Evolutionary conservation across 2,888 invertebrate species (phyloP).

Genomic region (Drosophila yooni): DNA sequence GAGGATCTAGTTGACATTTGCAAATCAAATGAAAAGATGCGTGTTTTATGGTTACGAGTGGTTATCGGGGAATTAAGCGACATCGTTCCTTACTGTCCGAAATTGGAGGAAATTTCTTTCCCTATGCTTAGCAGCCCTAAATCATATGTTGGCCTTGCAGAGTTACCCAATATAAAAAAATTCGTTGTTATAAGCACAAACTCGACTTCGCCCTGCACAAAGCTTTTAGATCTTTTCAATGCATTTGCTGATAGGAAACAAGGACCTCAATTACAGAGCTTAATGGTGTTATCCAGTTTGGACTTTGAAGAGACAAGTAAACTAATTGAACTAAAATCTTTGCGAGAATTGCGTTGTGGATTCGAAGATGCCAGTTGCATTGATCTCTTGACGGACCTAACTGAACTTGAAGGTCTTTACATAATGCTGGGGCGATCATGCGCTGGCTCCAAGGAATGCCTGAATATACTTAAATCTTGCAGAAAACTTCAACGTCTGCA

Average conservation of each 20-base stretch:
- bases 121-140: conserved; percentile 16
- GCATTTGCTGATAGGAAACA: conserved; percentile 16
- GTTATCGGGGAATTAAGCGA: conserved; percentile 28
- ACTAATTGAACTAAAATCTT: conserved; percentile 13
- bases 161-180: conserved; percentile 29
- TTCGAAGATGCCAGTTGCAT: conserved; percentile 39
- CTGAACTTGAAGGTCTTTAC: conserved; percentile 41
- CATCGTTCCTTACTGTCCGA: conserved; percentile 33
- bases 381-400: conserved; percentile 32
- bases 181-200: conserved; percentile 24
- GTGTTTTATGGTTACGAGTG: conserved; percentile 27
- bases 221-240: conserved; percentile 14
- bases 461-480: conserved; percentile 33
- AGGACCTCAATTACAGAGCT: conserved; percentile 7
- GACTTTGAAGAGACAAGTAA: conserved; percentile 26
- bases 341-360: conserved; percentile 22
- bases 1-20: conserved; percentile 35
- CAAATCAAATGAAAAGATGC: conserved; percentile 28
- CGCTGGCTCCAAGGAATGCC: conserved; percentile 28
- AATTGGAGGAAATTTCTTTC: conserved; percentile 36
- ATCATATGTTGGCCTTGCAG: conserved; percentile 25
- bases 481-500: conserved; percentile 29
- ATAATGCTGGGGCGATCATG: conserved; percentile 21
- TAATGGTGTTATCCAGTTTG: conserved; percentile 10
- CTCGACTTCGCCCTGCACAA: conserved; percentile 19